These are phyloP conservation scores for Macrotus californicus DNA, from an alignment of 2,113 vertebrate genomes.

Conservation along the genomic window DNA sequence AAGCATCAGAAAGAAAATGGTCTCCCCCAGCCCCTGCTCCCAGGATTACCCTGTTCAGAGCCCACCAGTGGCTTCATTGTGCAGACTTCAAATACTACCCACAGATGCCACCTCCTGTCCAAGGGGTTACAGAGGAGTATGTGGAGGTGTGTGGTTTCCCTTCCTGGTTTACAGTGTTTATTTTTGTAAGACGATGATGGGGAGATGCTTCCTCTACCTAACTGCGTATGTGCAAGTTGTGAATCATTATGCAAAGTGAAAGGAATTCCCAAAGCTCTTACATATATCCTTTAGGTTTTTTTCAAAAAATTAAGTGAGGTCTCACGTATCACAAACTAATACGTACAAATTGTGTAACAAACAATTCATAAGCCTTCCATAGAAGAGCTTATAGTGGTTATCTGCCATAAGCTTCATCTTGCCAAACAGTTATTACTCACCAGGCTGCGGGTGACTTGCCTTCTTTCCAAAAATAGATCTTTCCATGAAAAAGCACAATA, in stretches of 20 bases:
- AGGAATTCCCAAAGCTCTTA: slow-evolving; percentile 17
- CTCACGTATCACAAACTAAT: not conserved
- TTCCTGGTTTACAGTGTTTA: not conserved
- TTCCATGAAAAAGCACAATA: slow-evolving; percentile 41
- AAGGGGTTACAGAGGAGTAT: accelerated
- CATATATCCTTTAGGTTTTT: not conserved
- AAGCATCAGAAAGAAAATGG: not conserved
- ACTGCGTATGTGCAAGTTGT: not conserved
- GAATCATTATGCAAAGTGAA: slow-evolving; percentile 12
- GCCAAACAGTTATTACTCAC: slow-evolving; percentile 62
- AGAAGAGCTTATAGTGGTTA: not conserved
- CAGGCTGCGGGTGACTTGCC: not conserved
- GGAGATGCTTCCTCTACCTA: not conserved
- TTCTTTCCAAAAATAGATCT: slow-evolving; percentile 61
- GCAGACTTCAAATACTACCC: not conserved
- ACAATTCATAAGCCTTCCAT: not conserved
- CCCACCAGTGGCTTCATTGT: too few species aligned
- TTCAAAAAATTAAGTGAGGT: not conserved
- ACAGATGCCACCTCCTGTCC: not conserved
- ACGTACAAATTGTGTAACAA: not conserved
- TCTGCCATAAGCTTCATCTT: not conserved
- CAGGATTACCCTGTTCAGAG: not conserved
- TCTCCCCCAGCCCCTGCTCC: not conserved
- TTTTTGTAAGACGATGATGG: not conserved
- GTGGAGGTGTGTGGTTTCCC: not conserved